Conservation (phyloP, 1,140 invertebrate genomes). For the Drosophila pruinosa region DNA sequence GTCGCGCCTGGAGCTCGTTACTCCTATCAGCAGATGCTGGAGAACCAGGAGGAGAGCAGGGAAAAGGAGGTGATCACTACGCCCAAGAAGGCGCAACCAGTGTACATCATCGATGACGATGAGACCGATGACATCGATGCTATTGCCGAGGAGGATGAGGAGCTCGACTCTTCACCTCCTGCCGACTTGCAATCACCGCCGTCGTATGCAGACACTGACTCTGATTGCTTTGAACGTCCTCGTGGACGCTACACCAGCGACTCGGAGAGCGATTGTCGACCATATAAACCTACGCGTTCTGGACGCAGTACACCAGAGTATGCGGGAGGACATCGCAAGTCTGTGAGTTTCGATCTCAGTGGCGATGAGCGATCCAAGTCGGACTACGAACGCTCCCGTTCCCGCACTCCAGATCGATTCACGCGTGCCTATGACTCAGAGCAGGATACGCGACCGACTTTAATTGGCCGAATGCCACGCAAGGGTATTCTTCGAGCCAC, state of each 20-base stretch:
- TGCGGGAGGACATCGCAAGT: constrained; percentile 70
- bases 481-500: constrained; percentile 78
- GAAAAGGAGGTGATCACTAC: constrained; percentile 9
- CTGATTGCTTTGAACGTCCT: constrained; percentile 62
- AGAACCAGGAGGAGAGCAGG: constrained; percentile 3
- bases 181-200: constrained; percentile 60
- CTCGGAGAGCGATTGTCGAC: constrained; percentile 71
- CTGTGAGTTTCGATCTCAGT: constrained; percentile 81
- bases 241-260: constrained; percentile 75
- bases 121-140: constrained; percentile 57
- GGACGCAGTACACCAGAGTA: constrained; percentile 75
- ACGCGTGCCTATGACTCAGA: constrained; percentile 75
- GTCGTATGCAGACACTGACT: constrained; percentile 70
- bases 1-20: constrained; percentile 57
- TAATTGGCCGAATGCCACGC: constrained; percentile 51
- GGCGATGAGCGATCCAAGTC: constrained; percentile 78
- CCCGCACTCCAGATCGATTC: constrained; percentile 63
- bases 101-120: constrained; percentile 77
- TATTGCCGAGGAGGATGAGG: constrained; percentile 55
- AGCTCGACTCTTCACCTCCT: constrained; percentile 53
- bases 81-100: constrained; percentile 68
- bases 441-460: constrained; percentile 58
- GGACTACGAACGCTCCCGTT: constrained; percentile 74
- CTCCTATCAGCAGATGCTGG: constrained; percentile 71
- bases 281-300: constrained; percentile 60